These are phyloP conservation scores for Okapia johnstoni DNA, from an alignment of 2,113 vertebrate genomes.

Conservation along the genomic window DNA sequence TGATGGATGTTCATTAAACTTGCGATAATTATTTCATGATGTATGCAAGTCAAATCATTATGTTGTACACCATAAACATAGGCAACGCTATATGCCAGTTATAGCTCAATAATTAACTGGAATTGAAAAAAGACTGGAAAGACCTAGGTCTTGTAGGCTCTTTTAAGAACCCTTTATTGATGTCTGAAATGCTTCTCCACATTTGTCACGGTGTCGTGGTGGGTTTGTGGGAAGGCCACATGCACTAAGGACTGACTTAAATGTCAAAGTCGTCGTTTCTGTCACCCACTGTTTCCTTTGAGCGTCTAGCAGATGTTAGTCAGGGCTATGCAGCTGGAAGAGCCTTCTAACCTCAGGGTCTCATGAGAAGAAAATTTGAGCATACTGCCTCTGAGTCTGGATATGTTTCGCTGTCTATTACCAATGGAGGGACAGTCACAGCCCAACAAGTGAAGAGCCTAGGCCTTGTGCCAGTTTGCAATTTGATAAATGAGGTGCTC, in stretches of 20 bases:
- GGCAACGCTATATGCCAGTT: background rate
- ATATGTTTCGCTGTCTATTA: background rate
- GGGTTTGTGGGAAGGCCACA: conserved; percentile 51
- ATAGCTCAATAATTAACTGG: background rate
- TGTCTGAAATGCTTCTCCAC: background rate
- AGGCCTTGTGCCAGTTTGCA: background rate
- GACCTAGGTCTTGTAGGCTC: background rate
- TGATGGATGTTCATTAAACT: background rate
- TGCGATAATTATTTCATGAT: background rate
- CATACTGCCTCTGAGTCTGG: background rate
- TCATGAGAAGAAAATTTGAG: background rate
- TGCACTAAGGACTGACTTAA: conserved; percentile 43
- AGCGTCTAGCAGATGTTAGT: background rate
- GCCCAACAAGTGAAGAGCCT: background rate
- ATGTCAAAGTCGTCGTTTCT: conserved; percentile 65
- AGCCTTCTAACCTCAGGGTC: background rate
- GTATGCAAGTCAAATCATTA: background rate
- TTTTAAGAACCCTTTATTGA: background rate
- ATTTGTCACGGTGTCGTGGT: background rate
- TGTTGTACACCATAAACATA: background rate
- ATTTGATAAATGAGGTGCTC: background rate
- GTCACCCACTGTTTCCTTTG: conserved; percentile 76
- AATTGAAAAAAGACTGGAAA: background rate
- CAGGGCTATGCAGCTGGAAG: background rate
- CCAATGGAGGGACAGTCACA: background rate